A percentile compares a stretch with the other conserved stretches of the same genome.
These are phyloP conservation scores for Trachelus troglodyta DNA, from an alignment of 2,888 invertebrate species.

Conservation along the genomic window DNA sequence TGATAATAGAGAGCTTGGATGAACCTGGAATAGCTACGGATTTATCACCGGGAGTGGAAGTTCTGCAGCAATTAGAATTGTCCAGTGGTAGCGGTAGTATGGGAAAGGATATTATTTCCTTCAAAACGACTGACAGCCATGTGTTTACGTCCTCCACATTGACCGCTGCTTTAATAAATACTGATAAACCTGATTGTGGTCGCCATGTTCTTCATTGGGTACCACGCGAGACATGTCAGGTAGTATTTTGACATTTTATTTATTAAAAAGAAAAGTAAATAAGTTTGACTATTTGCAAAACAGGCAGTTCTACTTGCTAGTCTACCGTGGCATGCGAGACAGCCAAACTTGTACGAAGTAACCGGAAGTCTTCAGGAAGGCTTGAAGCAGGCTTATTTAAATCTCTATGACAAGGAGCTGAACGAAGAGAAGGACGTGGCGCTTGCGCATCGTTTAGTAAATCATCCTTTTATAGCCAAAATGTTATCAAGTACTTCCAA, in stretches of 20 bases:
- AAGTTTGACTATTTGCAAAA: background rate
- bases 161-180: background rate
- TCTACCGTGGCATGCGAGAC: slow-evolving; percentile 32
- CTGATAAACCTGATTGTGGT: background rate
- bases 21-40: background rate
- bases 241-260: slow-evolving; percentile 20
- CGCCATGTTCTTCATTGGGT: slow-evolving; percentile 39
- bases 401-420: slow-evolving; percentile 35
- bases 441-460: slow-evolving; percentile 47
- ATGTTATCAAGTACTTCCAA: slow-evolving; percentile 35
- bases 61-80: background rate
- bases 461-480: slow-evolving; percentile 37
- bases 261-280: background rate
- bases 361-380: slow-evolving; percentile 29
- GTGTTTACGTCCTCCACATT: background rate
- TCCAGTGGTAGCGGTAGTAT: background rate
- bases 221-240: slow-evolving; percentile 37
- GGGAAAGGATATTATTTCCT: background rate
- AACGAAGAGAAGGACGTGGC: slow-evolving; percentile 28
- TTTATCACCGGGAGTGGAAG: background rate
- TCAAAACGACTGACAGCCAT: background rate
- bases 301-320: slow-evolving; percentile 40
- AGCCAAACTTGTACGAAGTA: slow-evolving; percentile 27
- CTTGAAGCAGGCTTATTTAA: slow-evolving; percentile 30
- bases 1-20: background rate